Conservation (phyloP, 2,888 invertebrate species). For the Alviniconcha strummeri region DNA sequence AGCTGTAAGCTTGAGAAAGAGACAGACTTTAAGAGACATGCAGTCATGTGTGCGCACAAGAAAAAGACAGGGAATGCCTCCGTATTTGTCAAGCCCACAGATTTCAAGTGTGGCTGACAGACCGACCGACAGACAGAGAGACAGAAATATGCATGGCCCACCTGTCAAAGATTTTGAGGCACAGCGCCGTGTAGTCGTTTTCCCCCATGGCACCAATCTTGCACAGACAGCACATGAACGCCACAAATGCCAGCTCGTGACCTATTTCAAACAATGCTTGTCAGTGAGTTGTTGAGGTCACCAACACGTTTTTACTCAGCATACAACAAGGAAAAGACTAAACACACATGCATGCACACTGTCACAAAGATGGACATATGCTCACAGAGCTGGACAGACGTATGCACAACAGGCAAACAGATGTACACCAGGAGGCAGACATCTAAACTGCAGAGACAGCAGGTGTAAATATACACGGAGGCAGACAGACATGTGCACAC, state of each 20-base stretch:
- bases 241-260: conserved; percentile 96
- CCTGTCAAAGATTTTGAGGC: conserved; percentile 85
- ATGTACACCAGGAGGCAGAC: neutral
- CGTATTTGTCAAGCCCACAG: no score
- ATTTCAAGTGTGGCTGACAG: no score
- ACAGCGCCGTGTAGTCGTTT: conserved; percentile 87
- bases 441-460: no score
- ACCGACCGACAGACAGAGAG: no score
- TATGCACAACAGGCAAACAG: neutral
- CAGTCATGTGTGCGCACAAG: no score
- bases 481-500: neutral
- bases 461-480: neutral
- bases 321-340: neutral
- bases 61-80: no score
- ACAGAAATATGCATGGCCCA: conserved; percentile 61
- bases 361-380: neutral
- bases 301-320: no score
- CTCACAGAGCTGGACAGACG: neutral
- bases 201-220: conserved; percentile 87
- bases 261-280: conserved; percentile 73
- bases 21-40: no score
- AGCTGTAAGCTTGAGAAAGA: no score
- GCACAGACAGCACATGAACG: conserved; percentile 94
- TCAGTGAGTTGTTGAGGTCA: no score
- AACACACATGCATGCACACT: conserved; percentile 10